Conservation (phyloP, 2,888 invertebrate species). For the Achlya flavicornis region DNA sequence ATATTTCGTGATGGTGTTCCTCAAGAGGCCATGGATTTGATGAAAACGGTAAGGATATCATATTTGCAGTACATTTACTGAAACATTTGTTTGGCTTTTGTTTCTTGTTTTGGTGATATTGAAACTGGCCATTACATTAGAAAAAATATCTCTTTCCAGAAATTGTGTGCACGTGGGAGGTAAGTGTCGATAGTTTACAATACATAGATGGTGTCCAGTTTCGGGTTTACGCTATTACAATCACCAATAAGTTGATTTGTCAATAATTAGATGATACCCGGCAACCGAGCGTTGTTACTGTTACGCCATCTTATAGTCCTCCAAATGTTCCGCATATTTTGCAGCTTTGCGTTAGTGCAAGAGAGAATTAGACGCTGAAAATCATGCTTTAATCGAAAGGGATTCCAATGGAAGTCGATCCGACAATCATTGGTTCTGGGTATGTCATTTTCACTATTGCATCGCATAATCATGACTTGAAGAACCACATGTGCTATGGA, state of each 20-base stretch:
- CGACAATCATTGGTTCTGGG: slow-evolving; percentile 67
- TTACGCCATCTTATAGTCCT: slow-evolving; percentile 83
- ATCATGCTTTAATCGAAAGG: slow-evolving; percentile 65
- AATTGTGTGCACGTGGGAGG: slow-evolving; percentile 82
- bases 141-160: slow-evolving; percentile 84
- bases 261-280: slow-evolving; percentile 80
- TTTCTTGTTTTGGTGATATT: slow-evolving; percentile 84
- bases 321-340: slow-evolving; percentile 80
- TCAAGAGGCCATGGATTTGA: slow-evolving; percentile 84
- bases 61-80: slow-evolving; percentile 59
- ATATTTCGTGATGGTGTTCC: slow-evolving; percentile 83
- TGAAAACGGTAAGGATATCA: slow-evolving; percentile 81
- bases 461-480: slow-evolving; percentile 72
- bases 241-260: slow-evolving; percentile 77
- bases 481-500: slow-evolving; percentile 79
- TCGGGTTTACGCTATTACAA: slow-evolving; percentile 62
- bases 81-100: slow-evolving; percentile 82
- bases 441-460: slow-evolving; percentile 78
- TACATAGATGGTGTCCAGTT: slow-evolving; percentile 68
- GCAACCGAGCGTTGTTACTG: slow-evolving; percentile 83
- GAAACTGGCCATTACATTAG: slow-evolving; percentile 84
- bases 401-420: slow-evolving; percentile 64
- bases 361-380: slow-evolving; percentile 66
- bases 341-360: slow-evolving; percentile 67
- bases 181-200: slow-evolving; percentile 76